Conservation (phyloP, 2,888 invertebrate genomes). For the Conops quadrifasciatus region DNA sequence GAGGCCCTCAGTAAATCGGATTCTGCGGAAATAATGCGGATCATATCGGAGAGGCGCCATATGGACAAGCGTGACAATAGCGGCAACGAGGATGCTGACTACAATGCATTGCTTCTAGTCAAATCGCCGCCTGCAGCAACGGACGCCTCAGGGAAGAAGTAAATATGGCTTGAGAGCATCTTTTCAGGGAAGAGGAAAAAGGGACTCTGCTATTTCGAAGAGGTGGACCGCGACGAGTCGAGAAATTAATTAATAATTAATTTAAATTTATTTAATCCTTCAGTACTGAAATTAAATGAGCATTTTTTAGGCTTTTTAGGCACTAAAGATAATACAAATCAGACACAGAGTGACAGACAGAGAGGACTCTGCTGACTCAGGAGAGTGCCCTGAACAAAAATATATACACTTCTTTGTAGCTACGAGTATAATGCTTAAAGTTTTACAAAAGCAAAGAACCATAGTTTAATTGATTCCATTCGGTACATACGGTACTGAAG, state of each 20-base stretch:
- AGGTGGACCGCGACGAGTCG: neutral
- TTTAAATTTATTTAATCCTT: conserved; percentile 2
- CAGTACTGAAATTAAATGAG: neutral
- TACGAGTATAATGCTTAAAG: too few relatives aligned
- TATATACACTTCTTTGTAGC: too few relatives aligned
- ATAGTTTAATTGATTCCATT: too few relatives aligned
- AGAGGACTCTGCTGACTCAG: too few relatives aligned
- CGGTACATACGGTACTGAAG: neutral
- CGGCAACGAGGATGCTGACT: conserved; percentile 64
- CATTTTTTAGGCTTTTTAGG: neutral
- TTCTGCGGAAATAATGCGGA: conserved; percentile 63
- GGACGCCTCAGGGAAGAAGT: conserved; percentile 48
- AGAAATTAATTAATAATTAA: neutral
- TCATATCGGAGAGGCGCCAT: conserved; percentile 64
- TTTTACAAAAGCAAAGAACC: too few relatives aligned
- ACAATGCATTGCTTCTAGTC: conserved; percentile 62
- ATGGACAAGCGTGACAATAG: conserved; percentile 62
- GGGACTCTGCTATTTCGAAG: neutral
- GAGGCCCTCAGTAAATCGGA: conserved; percentile 60
- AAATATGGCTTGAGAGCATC: neutral
- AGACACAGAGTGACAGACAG: too few relatives aligned
- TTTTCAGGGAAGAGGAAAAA: neutral
- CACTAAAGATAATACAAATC: neutral
- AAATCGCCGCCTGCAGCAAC: conserved; percentile 62
- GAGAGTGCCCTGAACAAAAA: too few relatives aligned